Conservation (phyloP, 2,797 vertebrate genomes). For the Eulemur rubriventer region DNA sequence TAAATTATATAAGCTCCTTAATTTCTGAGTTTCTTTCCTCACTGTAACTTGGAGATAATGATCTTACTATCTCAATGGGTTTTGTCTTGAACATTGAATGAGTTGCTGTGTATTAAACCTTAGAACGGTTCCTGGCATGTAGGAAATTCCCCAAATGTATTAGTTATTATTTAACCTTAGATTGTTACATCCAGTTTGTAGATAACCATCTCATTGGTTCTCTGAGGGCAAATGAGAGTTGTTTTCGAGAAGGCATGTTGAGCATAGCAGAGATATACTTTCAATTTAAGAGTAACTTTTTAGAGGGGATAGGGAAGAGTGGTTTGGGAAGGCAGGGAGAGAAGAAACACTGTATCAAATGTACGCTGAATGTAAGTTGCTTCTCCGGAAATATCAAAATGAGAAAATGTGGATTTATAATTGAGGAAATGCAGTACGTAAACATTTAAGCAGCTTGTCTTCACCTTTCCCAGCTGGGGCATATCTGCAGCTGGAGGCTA, state of each 20-base stretch:
- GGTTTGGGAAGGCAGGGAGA: not conserved
- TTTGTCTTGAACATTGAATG: not conserved
- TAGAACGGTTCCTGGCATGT: not conserved
- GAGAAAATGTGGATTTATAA: conserved; percentile 28
- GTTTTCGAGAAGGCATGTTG: not conserved
- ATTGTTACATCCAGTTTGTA: not conserved
- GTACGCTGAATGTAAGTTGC: not conserved
- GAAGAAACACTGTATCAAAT: conserved; percentile 31
- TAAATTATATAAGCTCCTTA: not conserved
- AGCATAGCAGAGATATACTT: not conserved
- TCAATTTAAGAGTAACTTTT: conserved; percentile 13
- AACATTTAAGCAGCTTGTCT: conserved; percentile 42
- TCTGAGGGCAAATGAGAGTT: not conserved
- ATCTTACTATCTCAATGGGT: not conserved
- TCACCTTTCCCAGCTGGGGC: conserved; percentile 44
- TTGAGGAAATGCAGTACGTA: conserved; percentile 21
- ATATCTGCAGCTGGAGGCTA: conserved; percentile 46
- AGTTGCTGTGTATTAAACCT: not conserved
- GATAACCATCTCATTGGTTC: not conserved
- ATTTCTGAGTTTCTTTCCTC: not conserved
- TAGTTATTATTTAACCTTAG: not conserved
- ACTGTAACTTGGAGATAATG: not conserved
- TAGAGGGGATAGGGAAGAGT: not conserved
- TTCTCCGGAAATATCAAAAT: conserved; percentile 50
- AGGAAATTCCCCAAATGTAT: not conserved